phyloP scores from a whole-genome alignment of 2,888 invertebrate genomes.

The Lobophora halterata region DNA sequence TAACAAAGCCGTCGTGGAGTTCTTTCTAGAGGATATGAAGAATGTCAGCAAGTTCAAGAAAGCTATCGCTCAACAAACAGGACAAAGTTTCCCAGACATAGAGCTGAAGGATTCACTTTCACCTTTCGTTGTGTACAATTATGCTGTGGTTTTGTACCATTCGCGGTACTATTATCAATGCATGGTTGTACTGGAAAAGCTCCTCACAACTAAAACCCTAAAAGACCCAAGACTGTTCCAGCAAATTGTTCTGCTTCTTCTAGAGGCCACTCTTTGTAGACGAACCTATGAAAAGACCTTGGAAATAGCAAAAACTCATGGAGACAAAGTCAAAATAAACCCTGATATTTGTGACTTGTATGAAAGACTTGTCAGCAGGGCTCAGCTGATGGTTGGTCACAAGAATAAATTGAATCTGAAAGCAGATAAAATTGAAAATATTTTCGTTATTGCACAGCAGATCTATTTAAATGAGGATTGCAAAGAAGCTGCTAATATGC shows the following conservation, averaged over 20 bases:
- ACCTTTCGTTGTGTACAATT: conserved; percentile 85
- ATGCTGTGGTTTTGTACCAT: conserved; percentile 89
- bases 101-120: conserved; percentile 60
- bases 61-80: conserved; percentile 82
- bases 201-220: conserved; percentile 57
- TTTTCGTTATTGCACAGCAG: conserved; percentile 70
- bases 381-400: conserved; percentile 60
- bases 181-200: conserved; percentile 62
- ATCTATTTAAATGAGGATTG: conserved; percentile 68
- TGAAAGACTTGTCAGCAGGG: conserved; percentile 64
- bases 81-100: conserved; percentile 68
- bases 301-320: conserved; percentile 61
- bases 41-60: conserved; percentile 87
- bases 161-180: conserved; percentile 87
- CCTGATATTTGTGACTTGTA: conserved; percentile 57
- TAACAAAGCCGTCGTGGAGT: conserved; percentile 92
- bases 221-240: conserved; percentile 64
- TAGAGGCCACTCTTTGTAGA: conserved; percentile 70
- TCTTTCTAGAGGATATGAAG: conserved; percentile 86
- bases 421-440: conserved; percentile 67
- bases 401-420: conserved; percentile 55
- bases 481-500: conserved; percentile 60
- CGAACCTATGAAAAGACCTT: conserved; percentile 67
- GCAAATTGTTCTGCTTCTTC: conserved; percentile 58
- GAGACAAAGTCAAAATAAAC: conserved; percentile 56